Evolutionary conservation across 2,113 vertebrate genomes (phyloP), one percentile per base, ranked within the genome.

Genomic region (Zosterops hypoxanthus): DNA sequence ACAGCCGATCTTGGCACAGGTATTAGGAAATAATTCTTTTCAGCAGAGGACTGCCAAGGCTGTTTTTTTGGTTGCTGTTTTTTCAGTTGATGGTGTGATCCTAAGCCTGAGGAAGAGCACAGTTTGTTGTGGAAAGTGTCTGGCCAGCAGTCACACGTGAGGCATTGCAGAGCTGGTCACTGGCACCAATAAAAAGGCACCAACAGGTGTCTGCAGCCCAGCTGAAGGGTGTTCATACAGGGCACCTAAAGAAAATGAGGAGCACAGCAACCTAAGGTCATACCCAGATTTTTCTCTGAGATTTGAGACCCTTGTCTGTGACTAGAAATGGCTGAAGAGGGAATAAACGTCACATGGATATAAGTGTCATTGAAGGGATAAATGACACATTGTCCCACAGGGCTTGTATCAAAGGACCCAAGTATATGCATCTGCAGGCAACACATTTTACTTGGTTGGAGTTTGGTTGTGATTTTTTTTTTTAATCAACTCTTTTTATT

Each of bases 331-430:
- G 23, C 50, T 47, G 21, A 63, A 34, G 44, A 63, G 5, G 6
- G 24, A 24, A 46, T 66, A 59, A 75, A 33, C 4, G 0, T 71
- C 33, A n/a, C 57, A 20, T 22, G 7, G 8, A 8, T 76, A 34
- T 0, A 1, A 2, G 0, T 59, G 61, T 33, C 3, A 1, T 64
- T 79, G 56, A 64, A 56, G 22, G 53, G 15, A 6, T 6, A 56
- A 64, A 28, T 33, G 39, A 39, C 39, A 31, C 12, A 3, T 33
- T 41, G 17, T 49, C 90, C 34, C 13, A 18, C 17, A 53, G 16
- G 41, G 49, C 24, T 59, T 56, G 6, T 64, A 20, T 34, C 49
- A 86, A 53, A 80, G 16, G 7, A 36, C 64, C 17, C 21, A 28
- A 28, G 28, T 26, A 26, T 34, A 23, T 26, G 23, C 19, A 59